A percentile compares a stretch with the other conserved stretches of the same genome.
These are phyloP conservation scores for Taeniopygia guttata DNA, from an alignment of 2,797 vertebrate species.

Conservation along the genomic window DNA sequence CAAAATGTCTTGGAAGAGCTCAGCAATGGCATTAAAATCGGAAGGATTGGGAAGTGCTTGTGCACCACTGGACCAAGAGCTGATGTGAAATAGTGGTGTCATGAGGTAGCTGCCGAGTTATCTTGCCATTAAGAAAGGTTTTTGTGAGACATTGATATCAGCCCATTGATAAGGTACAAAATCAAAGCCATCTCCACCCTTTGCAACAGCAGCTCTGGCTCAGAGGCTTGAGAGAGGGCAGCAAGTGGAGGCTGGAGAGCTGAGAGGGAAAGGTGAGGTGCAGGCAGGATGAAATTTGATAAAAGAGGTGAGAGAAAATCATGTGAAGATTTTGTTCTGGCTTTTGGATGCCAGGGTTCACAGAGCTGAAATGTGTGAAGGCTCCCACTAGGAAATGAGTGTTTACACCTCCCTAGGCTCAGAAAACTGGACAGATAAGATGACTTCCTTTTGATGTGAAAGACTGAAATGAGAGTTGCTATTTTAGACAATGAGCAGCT, in stretches of 20 bases:
- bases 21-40: neutral
- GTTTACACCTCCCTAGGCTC: slow-evolving; percentile 68
- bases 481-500: slow-evolving; percentile 73
- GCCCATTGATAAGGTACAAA: slow-evolving; percentile 48
- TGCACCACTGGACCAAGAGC: neutral
- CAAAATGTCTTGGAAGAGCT: neutral
- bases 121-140: neutral
- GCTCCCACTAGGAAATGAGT: slow-evolving; percentile 70
- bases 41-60: neutral
- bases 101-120: slow-evolving; percentile 34
- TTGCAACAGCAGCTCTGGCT: slow-evolving; percentile 8
- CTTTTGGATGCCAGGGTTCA: slow-evolving; percentile 39
- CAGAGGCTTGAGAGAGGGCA: neutral
- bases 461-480: slow-evolving; percentile 67
- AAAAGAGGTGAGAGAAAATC: slow-evolving; percentile 3
- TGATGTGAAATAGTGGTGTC: neutral
- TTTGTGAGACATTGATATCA: neutral
- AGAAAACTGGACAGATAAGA: slow-evolving; percentile 67
- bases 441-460: slow-evolving; percentile 74
- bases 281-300: neutral
- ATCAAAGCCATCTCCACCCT: slow-evolving; percentile 27
- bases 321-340: neutral
- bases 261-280: slow-evolving; percentile 54
- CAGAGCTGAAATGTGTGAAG: slow-evolving; percentile 34
- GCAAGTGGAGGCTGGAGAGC: slow-evolving; percentile 14